A percentile compares a stretch with the other conserved stretches of the same genome.
Conservation (phyloP, 2,888 invertebrate species). For the Trachelus troglodyta region DNA sequence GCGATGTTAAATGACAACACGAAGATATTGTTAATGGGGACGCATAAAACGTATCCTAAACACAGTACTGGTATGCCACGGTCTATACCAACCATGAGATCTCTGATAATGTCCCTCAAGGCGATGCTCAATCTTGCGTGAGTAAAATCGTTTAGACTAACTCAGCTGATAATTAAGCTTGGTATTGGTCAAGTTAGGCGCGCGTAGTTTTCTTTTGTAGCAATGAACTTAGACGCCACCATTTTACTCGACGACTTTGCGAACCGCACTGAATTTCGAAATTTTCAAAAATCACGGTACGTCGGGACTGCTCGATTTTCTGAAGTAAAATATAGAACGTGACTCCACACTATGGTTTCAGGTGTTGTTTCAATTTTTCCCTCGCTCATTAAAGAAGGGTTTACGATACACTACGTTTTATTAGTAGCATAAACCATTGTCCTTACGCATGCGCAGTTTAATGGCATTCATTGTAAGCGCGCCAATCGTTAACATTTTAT, state of each 20-base stretch:
- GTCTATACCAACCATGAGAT: slow-evolving; percentile 13
- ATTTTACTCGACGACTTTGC: neutral
- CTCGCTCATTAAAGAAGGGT: neutral
- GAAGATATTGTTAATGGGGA: slow-evolving; percentile 26
- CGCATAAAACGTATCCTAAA: slow-evolving; percentile 28
- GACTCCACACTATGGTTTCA: neutral
- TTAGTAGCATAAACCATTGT: neutral
- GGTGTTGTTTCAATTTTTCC: neutral
- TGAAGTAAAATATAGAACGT: neutral
- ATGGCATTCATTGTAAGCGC: neutral
- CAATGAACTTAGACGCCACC: neutral
- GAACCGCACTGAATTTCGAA: neutral
- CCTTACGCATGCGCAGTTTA: neutral
- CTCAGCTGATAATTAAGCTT: neutral
- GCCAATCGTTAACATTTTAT: neutral
- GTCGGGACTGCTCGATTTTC: neutral
- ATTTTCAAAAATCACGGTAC: slow-evolving; percentile 7
- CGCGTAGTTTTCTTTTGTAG: neutral
- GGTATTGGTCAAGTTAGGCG: neutral
- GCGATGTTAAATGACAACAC: slow-evolving; percentile 6
- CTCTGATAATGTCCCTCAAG: slow-evolving; percentile 24
- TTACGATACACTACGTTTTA: neutral
- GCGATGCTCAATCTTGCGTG: neutral
- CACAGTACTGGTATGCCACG: slow-evolving; percentile 22
- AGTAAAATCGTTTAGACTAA: neutral